Evolutionary conservation across 2,888 invertebrate species (phyloP).

Genomic region (Cephus nigrinus): DNA sequence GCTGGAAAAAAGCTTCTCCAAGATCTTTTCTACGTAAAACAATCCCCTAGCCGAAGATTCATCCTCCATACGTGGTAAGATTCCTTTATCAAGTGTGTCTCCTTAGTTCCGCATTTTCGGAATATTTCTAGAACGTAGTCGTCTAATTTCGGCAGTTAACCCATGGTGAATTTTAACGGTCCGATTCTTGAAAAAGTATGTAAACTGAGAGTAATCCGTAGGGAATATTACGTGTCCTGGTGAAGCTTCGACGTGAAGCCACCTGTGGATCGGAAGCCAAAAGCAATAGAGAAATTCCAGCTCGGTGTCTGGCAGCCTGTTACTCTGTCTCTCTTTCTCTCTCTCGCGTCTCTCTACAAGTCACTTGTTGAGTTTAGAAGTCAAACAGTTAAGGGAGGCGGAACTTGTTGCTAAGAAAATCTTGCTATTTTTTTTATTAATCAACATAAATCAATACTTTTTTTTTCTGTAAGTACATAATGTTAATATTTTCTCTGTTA

Average conservation of each 20-base stretch:
- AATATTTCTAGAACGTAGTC: background rate
- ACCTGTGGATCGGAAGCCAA: constrained; percentile 53
- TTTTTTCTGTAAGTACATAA: background rate
- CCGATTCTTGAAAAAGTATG: background rate
- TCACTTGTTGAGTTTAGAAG: constrained; percentile 60
- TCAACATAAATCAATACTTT: background rate
- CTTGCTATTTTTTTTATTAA: background rate
- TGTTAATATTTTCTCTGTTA: too few relatives aligned
- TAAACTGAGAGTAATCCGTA: constrained; percentile 5
- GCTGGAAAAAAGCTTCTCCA: background rate
- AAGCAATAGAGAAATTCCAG: constrained; percentile 54
- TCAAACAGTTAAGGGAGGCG: constrained; percentile 37
- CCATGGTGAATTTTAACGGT: background rate
- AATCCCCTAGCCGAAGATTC: background rate
- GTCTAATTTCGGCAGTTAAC: background rate
- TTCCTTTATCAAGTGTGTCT: background rate
- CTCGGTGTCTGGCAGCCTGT: constrained; percentile 30
- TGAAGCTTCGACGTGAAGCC: constrained; percentile 27
- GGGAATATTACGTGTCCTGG: constrained; percentile 12
- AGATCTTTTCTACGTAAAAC: background rate
- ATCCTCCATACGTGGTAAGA: background rate
- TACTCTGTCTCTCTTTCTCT: background rate
- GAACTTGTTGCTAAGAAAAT: constrained; percentile 55
- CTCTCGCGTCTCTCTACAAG: constrained; percentile 13
- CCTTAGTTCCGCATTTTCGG: background rate